Evolutionary conservation across 2,113 vertebrate species (phyloP), one percentile per base, ranked within the genome.

Genomic region (Sturnira hondurensis): DNA sequence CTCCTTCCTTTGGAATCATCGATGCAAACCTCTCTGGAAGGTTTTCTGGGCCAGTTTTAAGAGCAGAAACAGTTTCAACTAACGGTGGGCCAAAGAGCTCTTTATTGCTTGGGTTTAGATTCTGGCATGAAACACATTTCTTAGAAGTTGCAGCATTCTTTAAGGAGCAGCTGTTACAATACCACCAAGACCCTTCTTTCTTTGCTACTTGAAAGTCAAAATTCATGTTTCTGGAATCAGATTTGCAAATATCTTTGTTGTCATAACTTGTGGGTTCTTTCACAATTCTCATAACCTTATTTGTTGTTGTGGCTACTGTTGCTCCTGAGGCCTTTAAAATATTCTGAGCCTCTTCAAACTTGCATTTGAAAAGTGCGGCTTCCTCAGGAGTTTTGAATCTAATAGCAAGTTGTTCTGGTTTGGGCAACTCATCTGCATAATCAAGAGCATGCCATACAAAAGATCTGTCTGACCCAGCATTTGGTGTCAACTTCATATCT

Each of bases 371-470:
- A 97, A 99, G 98, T n/a, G 98, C 92, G 38, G 99, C 99, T 97
- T 99, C 99, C 19, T 99, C 99, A 7, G 98, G 98, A 0, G 99
- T 99, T 99, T 99, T 99, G 97, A 99, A 99, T 88, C 99, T 99
- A 96, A 99, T 99, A 84, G 99, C 99, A 91, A 99, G 98, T 92
- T 99, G 99, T 89, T 99, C 99, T 11, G 98, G 98, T 96, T 99
- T 99, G 12, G 99, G 99, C 84, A 98, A 98, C 96, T 99, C 99
- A 67, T 99, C 99, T 31, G 99, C 99, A 97, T 99, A 99, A 94
- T 99, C 99, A 89, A 99, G 98, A 65, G 99, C 99, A 90, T 99
- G 99, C 99, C 99, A 99, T 0, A 99, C 99, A 98, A 99, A 99
- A 47, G 99, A 99, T 96, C 99, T 99, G 96, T 99, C 99, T 45